Evolutionary conservation across 1,140 invertebrate species (phyloP), one percentile per base, ranked within the genome.

Genomic region (Pogonus chalceus): DNA sequence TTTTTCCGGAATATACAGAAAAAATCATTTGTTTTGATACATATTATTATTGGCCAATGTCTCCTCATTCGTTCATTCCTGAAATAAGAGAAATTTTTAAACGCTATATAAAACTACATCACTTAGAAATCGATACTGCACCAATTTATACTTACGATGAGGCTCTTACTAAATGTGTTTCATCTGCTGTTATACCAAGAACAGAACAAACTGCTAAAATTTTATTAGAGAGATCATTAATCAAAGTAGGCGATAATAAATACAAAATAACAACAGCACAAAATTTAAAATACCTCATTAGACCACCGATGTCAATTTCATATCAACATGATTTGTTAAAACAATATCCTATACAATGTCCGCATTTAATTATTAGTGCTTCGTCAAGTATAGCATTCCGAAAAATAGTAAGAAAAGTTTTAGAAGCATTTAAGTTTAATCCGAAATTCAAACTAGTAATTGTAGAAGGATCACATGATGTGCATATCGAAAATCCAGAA

Each of bases 391-490:
- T 0, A 16, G 18, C 0, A 24, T 1, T 2, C 1, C 2, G 3
- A n/a, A 43, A 43, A 43, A 43, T 43, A 16, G 37, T 9, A 3
- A 9, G 18, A 43, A 18, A 18, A 2, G 1, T 12, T 20, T 0
- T 26, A n/a, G n/a, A n/a, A n/a, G n/a, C n/a, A n/a, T n/a, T n/a
- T n/a, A n/a, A n/a, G n/a, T n/a, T n/a, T n/a, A n/a, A n/a, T n/a
- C n/a, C n/a, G n/a, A n/a, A n/a, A n/a, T n/a, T n/a, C n/a, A n/a
- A n/a, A n/a, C n/a, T n/a, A n/a, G n/a, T n/a, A n/a, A n/a, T 43
- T 53, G 69, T 83, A 20, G 63, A 73, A 18, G 82, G 82, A 18
- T 76, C 76, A 66, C 83, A 85, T 69, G 79, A 83, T 68, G 68
- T 83, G 3, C 82, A 85, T 63, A 69, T 80, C 55, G 78, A 78